Base-by-base conservation (phyloP, 64 coral and sea anemone species). In the Porites australiensis region DNA sequence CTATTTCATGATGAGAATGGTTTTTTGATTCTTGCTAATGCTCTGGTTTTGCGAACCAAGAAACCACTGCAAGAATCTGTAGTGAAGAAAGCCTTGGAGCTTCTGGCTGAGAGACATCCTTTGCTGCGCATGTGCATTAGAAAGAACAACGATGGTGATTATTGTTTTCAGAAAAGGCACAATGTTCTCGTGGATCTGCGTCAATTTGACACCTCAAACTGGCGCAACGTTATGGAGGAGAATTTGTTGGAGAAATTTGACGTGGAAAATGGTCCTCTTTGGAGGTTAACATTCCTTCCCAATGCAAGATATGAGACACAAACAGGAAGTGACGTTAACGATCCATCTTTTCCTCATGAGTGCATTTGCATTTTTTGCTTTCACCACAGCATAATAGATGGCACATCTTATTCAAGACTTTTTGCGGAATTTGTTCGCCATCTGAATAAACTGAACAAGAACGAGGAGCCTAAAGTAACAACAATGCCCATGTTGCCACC, bases 181-280 rank as follows among this genome's bases (percentile, higher is more conserved):
- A 55, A n/a, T 53, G 15, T 48, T 21, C 48, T 53, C 6, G 74
- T 77, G 74, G 50, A 77, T 77, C 15, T 77, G 11, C 74, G 74
- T 5, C 47, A 77, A 48, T 44, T 18, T 48, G 43, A 74, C 49
- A 74, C 45, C 9, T 16, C 14, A 4, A 50, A 77, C 74, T 77
- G 74, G 74, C 47, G 16, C 6, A 77, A 18, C 54, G 74, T 77
- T 7, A 55, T 77, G 50, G 50, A 77, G 48, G 74, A 77, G 0
- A 77, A 6, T 53, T 77, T 77, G 74, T 13, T 77, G 48, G 74
- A 77, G 49, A 77, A 77, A 54, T 77, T 77, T 77, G 74, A 77
- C 53, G 50, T 4, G 9, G 50, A 77, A 54, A 77, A 77, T 51
- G 74, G 74, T 53, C 74, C 74, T 0, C 74, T 77, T 77, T 77